phyloP scores from a whole-genome alignment of 1,140 invertebrate species.

The Olivierus martensii region DNA sequence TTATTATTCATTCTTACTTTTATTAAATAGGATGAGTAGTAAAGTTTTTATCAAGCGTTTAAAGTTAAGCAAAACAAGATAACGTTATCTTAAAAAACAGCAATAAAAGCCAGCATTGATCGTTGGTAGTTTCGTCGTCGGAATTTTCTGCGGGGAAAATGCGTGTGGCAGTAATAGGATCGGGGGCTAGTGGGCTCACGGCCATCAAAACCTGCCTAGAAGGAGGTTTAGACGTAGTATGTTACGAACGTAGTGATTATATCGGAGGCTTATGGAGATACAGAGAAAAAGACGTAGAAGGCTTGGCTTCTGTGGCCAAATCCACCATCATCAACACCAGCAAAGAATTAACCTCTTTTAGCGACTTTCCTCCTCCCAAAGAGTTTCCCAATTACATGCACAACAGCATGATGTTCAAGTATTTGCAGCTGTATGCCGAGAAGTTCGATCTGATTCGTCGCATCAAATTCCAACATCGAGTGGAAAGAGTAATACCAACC shows the following conservation, averaged over 20 bases:
- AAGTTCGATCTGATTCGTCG: conserved; percentile 11
- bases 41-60: conserved; percentile 26
- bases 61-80: too few relatives aligned
- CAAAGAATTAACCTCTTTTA: conserved; percentile 22
- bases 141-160: too few relatives aligned
- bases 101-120: too few relatives aligned
- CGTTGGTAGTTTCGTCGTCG: too few relatives aligned
- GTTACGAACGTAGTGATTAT: conserved; percentile 34
- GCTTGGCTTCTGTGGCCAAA: conserved; percentile 23
- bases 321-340: conserved; percentile 28
- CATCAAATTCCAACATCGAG: conserved; percentile 25
- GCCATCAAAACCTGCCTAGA: conserved; percentile 35
- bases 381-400: conserved; percentile 30
- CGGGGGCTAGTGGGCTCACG: conserved; percentile 34
- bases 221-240: conserved; percentile 27
- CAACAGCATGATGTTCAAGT: conserved; percentile 24
- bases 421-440: conserved; percentile 27
- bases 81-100: too few relatives aligned
- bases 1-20: too few relatives aligned
- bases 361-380: too few relatives aligned
- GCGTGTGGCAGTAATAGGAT: conserved; percentile 32
- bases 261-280: conserved; percentile 41
- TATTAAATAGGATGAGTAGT: too few relatives aligned
- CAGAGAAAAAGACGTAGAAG: conserved; percentile 25
- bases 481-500: conserved; percentile 21